Evolutionary conservation across 2,888 invertebrate species (phyloP).

Genomic region (Deilephila elpenor): DNA sequence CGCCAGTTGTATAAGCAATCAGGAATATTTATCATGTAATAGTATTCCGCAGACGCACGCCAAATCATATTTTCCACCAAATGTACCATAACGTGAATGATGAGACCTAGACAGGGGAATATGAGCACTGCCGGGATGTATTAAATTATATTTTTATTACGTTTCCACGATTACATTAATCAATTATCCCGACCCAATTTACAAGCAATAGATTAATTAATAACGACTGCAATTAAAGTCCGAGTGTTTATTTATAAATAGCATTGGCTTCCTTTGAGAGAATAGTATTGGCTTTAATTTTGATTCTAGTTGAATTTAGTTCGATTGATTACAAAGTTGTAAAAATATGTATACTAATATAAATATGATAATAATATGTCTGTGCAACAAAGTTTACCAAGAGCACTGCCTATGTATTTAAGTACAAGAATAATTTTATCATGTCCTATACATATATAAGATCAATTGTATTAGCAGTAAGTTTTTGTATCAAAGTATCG

Average conservation of each 20-base stretch:
- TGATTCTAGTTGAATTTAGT: background rate
- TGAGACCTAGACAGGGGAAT: slow-evolving; percentile 26
- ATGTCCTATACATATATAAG: too few relatives aligned
- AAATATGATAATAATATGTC: background rate
- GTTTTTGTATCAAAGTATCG: too few relatives aligned
- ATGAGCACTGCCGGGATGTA: too few relatives aligned
- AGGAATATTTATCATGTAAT: slow-evolving; percentile 24
- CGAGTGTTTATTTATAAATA: slow-evolving; percentile 1
- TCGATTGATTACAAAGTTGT: background rate
- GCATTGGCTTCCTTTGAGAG: background rate
- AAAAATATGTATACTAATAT: background rate
- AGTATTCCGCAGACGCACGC: slow-evolving; percentile 1
- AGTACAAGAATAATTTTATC: too few relatives aligned
- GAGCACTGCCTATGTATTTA: background rate
- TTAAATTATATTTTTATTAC: slow-evolving; percentile 8
- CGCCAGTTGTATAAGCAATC: slow-evolving; percentile 27
- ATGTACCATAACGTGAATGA: slow-evolving; percentile 20
- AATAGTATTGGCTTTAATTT: background rate
- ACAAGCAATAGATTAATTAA: background rate
- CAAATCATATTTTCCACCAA: slow-evolving; percentile 7
- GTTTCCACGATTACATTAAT: slow-evolving; percentile 15
- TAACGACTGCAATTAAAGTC: background rate
- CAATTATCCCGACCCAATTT: slow-evolving; percentile 30
- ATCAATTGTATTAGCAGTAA: too few relatives aligned
- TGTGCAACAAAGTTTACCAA: background rate